These are phyloP conservation scores for Cydia pomonella DNA, from an alignment of 1,140 invertebrate species.

Conservation along the genomic window DNA sequence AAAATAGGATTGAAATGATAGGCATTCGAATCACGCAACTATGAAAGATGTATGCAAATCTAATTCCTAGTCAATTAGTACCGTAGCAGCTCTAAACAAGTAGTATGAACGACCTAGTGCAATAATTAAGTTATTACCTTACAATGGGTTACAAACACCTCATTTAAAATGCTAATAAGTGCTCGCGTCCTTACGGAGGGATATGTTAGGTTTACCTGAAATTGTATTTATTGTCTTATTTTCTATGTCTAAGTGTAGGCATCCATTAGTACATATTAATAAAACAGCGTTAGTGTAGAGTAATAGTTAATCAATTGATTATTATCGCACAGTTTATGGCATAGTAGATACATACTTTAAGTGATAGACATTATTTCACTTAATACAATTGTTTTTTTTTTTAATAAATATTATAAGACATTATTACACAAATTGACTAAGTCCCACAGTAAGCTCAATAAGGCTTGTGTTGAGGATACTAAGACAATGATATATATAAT, in stretches of 20 bases:
- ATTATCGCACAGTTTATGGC: neutral
- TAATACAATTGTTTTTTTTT: no score
- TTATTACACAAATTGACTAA: no score
- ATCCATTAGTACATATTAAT: neutral
- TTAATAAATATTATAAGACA: no score
- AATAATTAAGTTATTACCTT: constrained; percentile 49
- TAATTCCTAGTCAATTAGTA: constrained; percentile 4
- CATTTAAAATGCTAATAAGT: constrained; percentile 41
- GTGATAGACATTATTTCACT: no score
- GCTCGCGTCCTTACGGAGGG: constrained; percentile 1
- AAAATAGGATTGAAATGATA: neutral
- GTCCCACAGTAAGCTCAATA: no score
- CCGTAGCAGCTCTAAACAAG: neutral
- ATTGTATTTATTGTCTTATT: constrained; percentile 1
- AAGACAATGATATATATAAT: no score
- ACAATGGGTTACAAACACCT: constrained; percentile 43
- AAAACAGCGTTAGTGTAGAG: neutral
- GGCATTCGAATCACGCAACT: neutral
- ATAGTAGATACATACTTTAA: no score
- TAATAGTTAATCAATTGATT: neutral
- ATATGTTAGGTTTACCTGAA: constrained; percentile 17
- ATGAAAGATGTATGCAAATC: neutral
- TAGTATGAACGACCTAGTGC: constrained; percentile 37
- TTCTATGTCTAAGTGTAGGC: neutral
- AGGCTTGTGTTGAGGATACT: no score